Percentiles rank a stretch among this genome's conserved stretches.
Evolutionary conservation across 2,888 invertebrate species (phyloP).

Genomic region (Beris morrisii): DNA sequence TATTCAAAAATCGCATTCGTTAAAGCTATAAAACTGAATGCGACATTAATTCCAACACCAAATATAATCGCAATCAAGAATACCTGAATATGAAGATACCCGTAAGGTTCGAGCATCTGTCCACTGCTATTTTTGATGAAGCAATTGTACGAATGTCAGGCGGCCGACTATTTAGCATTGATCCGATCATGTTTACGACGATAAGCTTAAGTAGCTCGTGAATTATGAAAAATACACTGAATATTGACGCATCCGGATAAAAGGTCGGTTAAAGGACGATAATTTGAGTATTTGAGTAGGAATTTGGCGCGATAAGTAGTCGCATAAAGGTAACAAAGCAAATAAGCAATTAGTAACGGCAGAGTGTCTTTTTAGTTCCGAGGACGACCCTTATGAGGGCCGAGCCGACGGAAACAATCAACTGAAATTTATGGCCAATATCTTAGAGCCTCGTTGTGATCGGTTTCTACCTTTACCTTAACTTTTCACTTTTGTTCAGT

Average conservation of each 20-base stretch:
- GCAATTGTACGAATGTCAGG: constrained; percentile 20
- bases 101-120: constrained; percentile 6
- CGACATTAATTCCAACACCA: constrained; percentile 23
- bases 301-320: constrained; percentile 8
- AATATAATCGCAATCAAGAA: constrained; percentile 23
- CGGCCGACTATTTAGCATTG: too few relatives aligned
- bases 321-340: constrained; percentile 18
- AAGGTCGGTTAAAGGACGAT: constrained; percentile 1
- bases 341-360: constrained; percentile 30
- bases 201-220: constrained; percentile 27
- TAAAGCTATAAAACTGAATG: constrained; percentile 10
- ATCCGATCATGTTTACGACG: constrained; percentile 16
- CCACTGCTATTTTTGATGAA: constrained; percentile 15
- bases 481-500: constrained; percentile 14
- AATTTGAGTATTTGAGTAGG: neutral
- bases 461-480: neutral
- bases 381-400: constrained; percentile 10
- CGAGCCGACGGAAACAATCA: constrained; percentile 10
- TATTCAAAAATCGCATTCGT: neutral
- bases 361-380: constrained; percentile 11
- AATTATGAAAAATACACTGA: constrained; percentile 13
- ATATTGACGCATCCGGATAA: neutral
- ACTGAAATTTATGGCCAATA: constrained; percentile 17
- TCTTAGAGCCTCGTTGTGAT: constrained; percentile 9
- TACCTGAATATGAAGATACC: neutral